Evolutionary conservation across 2,797 vertebrate genomes (phyloP).

Genomic region (Masticophis lateralis): DNA sequence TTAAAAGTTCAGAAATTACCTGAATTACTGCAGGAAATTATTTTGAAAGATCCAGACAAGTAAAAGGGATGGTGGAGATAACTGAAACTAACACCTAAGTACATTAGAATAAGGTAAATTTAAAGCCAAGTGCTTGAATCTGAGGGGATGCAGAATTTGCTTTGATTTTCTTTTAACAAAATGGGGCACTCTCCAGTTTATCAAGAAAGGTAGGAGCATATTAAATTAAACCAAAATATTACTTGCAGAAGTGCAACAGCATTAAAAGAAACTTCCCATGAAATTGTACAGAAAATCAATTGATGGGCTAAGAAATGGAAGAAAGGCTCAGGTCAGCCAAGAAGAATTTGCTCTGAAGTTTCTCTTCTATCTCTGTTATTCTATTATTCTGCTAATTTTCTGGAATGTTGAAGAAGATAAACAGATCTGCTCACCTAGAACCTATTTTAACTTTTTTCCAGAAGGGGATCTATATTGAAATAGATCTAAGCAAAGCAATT

Average conservation of each 20-base stretch:
- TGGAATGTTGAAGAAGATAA: background rate
- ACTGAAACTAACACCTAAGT: background rate
- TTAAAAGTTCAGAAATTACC: background rate
- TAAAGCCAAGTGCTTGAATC: background rate
- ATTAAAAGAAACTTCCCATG: background rate
- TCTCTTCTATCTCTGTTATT: background rate
- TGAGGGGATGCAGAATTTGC: background rate
- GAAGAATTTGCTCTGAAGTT: background rate
- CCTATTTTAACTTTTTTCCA: background rate
- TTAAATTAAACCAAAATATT: background rate
- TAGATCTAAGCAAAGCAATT: background rate
- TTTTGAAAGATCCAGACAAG: background rate
- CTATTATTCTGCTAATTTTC: background rate
- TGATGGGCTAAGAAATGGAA: background rate
- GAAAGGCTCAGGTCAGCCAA: background rate
- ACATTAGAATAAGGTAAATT: background rate
- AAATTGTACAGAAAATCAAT: background rate
- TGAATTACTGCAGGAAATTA: background rate
- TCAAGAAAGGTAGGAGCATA: background rate
- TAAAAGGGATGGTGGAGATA: background rate
- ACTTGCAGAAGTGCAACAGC: background rate
- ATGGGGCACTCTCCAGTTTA: background rate
- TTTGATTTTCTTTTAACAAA: background rate
- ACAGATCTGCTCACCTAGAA: background rate
- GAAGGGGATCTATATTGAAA: background rate